Evolutionary conservation across 1,140 invertebrate species (phyloP).

Genomic region (Bombus pyrosoma): DNA sequence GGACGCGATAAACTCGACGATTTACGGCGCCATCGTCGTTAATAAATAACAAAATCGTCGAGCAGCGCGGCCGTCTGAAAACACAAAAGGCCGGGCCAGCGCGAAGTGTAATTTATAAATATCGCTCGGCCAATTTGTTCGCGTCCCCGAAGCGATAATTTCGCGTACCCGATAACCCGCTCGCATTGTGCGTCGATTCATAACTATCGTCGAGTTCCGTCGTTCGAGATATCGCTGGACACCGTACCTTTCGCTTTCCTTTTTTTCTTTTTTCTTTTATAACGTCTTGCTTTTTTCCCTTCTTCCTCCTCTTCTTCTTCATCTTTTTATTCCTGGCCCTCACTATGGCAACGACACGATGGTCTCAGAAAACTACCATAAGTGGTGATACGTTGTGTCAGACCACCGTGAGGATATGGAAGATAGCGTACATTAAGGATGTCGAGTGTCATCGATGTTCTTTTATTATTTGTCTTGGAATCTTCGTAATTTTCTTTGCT

Average conservation of each 20-base stretch:
- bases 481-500: not conserved
- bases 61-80: slow-evolving; percentile 16
- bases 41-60: slow-evolving; percentile 57
- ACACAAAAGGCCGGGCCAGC: slow-evolving; percentile 36
- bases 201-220: slow-evolving; percentile 44
- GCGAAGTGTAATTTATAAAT: slow-evolving; percentile 51
- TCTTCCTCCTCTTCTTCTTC: not conserved
- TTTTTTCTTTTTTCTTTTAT: not conserved
- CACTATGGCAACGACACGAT: not conserved
- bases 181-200: slow-evolving; percentile 42
- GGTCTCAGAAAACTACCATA: not conserved
- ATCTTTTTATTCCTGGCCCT: not conserved
- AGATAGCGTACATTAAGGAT: not conserved
- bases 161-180: slow-evolving; percentile 36
- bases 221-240: slow-evolving; percentile 38
- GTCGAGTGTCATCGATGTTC: not conserved
- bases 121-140: slow-evolving; percentile 45
- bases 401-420: not conserved
- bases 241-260: not conserved
- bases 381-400: slow-evolving; percentile 9
- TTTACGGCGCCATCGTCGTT: slow-evolving; percentile 39
- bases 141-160: slow-evolving; percentile 47
- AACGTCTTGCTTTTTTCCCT: not conserved
- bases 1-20: slow-evolving; percentile 39
- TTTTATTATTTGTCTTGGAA: not conserved